Conservation (phyloP, 2,797 vertebrate species). For the Chiloscyllium punctatum region DNA sequence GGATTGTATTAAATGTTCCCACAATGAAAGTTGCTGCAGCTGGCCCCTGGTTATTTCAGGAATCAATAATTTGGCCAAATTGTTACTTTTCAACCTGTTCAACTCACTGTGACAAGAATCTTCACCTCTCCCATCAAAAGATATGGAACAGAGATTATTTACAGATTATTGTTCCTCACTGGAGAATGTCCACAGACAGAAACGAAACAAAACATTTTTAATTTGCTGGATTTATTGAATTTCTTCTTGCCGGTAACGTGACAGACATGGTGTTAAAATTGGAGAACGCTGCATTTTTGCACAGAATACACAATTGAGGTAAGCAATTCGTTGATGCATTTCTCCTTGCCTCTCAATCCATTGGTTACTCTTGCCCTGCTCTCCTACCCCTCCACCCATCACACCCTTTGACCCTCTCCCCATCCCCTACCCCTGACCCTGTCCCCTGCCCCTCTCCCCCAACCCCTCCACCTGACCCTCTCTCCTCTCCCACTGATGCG, state of each 20-base stretch:
- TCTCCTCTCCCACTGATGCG: not conserved
- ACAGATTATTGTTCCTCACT: not conserved
- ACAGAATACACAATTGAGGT: not conserved
- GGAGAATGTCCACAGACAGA: not conserved
- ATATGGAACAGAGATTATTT: not conserved
- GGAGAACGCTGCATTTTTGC: not conserved
- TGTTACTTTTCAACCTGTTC: not conserved
- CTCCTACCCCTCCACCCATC: rapidly evolving
- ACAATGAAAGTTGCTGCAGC: not conserved
- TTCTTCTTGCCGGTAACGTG: no score
- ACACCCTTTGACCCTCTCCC: no score
- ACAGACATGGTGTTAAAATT: not conserved
- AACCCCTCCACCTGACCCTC: no score
- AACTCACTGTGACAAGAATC: not conserved
- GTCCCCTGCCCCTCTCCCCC: not conserved
- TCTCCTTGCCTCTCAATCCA: no score
- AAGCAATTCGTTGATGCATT: not conserved
- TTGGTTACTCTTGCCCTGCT: not conserved
- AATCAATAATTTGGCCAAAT: not conserved
- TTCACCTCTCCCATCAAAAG: not conserved
- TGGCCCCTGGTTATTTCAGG: not conserved
- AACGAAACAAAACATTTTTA: not conserved
- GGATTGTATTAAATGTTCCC: no score
- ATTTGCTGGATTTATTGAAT: not conserved
- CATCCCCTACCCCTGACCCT: no score